These are phyloP conservation scores for Lepidocyrtoides sp. DNA, from an alignment of 2,888 invertebrate species.

Conservation along the genomic window DNA sequence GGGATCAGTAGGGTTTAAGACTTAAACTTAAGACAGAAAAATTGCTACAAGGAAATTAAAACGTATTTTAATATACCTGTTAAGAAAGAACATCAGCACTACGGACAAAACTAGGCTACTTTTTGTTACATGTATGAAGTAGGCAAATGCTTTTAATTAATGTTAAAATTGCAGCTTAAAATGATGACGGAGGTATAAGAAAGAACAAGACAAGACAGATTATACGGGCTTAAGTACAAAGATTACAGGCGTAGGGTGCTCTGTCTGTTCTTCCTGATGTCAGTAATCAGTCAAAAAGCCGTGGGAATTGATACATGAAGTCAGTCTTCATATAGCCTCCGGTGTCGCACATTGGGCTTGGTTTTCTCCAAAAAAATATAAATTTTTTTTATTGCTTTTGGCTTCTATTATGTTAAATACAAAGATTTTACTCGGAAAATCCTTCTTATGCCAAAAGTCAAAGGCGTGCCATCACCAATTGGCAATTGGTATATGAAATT, in stretches of 20 bases:
- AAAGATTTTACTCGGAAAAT: not conserved
- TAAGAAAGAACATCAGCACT: too few relatives aligned
- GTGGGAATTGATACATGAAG: constrained; percentile 46
- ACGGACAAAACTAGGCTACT: too few relatives aligned
- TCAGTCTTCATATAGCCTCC: not conserved
- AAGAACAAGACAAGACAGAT: not conserved
- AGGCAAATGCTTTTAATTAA: too few relatives aligned
- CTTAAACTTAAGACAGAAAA: too few relatives aligned
- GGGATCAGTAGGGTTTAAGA: not conserved
- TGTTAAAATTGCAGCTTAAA: too few relatives aligned
- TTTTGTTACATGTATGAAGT: too few relatives aligned
- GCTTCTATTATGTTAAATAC: constrained; percentile 11
- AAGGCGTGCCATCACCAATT: constrained; percentile 43
- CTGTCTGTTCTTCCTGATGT: constrained; percentile 5
- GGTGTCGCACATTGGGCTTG: constrained; percentile 40
- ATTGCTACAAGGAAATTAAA: constrained; percentile 2
- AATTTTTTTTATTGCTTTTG: not conserved
- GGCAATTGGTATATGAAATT: constrained; percentile 38
- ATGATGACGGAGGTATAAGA: not conserved
- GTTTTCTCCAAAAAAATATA: constrained; percentile 28
- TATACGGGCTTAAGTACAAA: not conserved
- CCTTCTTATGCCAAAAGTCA: constrained; percentile 26
- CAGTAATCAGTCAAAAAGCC: constrained; percentile 65
- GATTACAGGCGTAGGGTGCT: not conserved
- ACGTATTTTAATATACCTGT: too few relatives aligned